Evolutionary conservation across 1,140 invertebrate genomes (phyloP).

Genomic region (Drosophila fuyamai): DNA sequence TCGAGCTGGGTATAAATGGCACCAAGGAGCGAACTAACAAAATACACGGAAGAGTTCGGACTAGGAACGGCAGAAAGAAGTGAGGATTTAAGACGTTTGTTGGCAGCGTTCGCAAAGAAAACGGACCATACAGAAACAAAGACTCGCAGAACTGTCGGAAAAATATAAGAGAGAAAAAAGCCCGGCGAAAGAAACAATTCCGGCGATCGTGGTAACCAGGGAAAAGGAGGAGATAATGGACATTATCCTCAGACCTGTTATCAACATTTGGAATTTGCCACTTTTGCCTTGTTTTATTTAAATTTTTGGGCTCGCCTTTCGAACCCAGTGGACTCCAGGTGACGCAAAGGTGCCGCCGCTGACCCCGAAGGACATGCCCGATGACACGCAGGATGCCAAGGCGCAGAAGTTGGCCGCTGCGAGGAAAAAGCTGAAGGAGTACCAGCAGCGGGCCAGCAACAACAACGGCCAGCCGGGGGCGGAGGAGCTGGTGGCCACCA

Average conservation of each 20-base stretch:
- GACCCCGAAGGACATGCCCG: constrained; percentile 60
- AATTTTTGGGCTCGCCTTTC: constrained; percentile 8
- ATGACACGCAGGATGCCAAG: constrained; percentile 84
- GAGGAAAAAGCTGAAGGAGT: constrained; percentile 86
- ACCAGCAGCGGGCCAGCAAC: constrained; percentile 70
- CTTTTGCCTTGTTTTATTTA: constrained; percentile 21
- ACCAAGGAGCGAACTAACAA: too few species aligned
- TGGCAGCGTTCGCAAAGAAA: too few species aligned
- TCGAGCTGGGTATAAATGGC: too few species aligned
- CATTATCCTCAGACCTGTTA: constrained; percentile 23
- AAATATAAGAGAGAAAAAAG: too few species aligned
- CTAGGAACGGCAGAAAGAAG: too few species aligned
- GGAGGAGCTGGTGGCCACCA: constrained; percentile 31
- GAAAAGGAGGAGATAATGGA: too few species aligned
- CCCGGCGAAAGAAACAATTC: too few species aligned
- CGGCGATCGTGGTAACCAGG: too few species aligned
- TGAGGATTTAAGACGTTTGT: too few species aligned
- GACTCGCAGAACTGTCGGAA: too few species aligned
- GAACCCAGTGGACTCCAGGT: constrained; percentile 1
- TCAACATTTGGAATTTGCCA: constrained; percentile 20
- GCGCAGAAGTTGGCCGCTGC: constrained; percentile 88
- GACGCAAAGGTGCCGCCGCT: not conserved
- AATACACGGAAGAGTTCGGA: too few species aligned
- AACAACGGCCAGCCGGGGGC: constrained; percentile 22
- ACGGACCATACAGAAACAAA: too few species aligned